phyloP scores from a whole-genome alignment of 2,888 invertebrate species.

The Temnothorax rugatulus region DNA sequence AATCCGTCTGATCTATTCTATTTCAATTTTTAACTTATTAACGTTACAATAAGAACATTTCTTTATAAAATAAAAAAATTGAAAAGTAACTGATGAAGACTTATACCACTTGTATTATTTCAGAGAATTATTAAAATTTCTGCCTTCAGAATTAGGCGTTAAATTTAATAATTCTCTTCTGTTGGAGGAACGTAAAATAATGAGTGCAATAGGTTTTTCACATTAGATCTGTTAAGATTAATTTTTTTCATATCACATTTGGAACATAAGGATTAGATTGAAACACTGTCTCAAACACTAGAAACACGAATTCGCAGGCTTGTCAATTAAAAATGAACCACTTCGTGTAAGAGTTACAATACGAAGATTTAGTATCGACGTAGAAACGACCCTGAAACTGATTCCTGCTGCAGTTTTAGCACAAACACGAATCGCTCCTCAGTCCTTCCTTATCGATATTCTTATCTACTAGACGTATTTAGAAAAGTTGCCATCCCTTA shows the following conservation, averaged over 20 bases:
- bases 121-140: neutral
- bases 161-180: slow-evolving; percentile 11
- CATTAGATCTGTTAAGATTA: neutral
- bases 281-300: neutral
- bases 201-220: neutral
- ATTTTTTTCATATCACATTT: neutral
- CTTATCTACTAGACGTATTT: slow-evolving; percentile 56
- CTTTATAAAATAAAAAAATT: slow-evolving; percentile 24
- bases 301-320: slow-evolving; percentile 3
- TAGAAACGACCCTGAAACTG: slow-evolving; percentile 38
- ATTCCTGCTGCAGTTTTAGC: slow-evolving; percentile 37
- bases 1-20: neutral
- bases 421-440: slow-evolving; percentile 48
- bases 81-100: neutral
- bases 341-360: slow-evolving; percentile 34
- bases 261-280: neutral
- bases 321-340: slow-evolving; percentile 30
- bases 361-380: slow-evolving; percentile 24
- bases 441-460: slow-evolving; percentile 43
- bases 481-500: slow-evolving; percentile 63
- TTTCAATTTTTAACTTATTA: slow-evolving; percentile 13
- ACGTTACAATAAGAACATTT: slow-evolving; percentile 2
- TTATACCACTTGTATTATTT: slow-evolving; percentile 4
- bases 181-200: neutral
- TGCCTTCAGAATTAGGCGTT: neutral